These are phyloP conservation scores for Mesochorus sp. DNA, from an alignment of 2,888 invertebrate species.

Conservation along the genomic window DNA sequence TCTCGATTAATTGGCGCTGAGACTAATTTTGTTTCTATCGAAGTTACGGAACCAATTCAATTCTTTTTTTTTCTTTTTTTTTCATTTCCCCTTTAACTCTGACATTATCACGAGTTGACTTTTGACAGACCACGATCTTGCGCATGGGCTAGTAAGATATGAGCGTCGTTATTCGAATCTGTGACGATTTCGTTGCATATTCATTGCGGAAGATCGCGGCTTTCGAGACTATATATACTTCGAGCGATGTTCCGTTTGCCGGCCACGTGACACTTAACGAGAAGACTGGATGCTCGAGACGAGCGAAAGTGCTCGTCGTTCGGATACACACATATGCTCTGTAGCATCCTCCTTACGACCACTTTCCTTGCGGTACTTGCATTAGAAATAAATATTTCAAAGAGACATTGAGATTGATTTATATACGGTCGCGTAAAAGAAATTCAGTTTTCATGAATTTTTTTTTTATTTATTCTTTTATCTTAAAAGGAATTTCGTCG, in stretches of 20 bases:
- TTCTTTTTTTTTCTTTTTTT: neutral
- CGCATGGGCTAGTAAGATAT: neutral
- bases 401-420: neutral
- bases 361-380: conserved; percentile 50
- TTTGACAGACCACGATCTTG: neutral
- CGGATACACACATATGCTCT: neutral
- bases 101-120: neutral
- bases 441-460: conserved; percentile 6
- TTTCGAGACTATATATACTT: conserved; percentile 34
- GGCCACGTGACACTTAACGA: conserved; percentile 53
- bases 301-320: conserved; percentile 56
- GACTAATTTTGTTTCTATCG: too few relatives aligned
- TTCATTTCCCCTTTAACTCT: neutral
- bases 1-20: neutral
- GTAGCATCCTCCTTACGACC: conserved; percentile 10
- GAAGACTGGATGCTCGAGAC: conserved; percentile 42
- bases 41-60: neutral
- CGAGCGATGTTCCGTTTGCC: conserved; percentile 34
- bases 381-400: conserved; percentile 45
- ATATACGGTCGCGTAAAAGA: conserved; percentile 10
- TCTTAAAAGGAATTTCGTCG: too few relatives aligned
- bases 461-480: neutral
- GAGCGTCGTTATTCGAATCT: neutral
- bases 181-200: conserved; percentile 38
- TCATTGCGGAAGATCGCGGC: conserved; percentile 39